Conservation (phyloP, 2,113 vertebrate genomes). For the Tragelaphus scriptus region DNA sequence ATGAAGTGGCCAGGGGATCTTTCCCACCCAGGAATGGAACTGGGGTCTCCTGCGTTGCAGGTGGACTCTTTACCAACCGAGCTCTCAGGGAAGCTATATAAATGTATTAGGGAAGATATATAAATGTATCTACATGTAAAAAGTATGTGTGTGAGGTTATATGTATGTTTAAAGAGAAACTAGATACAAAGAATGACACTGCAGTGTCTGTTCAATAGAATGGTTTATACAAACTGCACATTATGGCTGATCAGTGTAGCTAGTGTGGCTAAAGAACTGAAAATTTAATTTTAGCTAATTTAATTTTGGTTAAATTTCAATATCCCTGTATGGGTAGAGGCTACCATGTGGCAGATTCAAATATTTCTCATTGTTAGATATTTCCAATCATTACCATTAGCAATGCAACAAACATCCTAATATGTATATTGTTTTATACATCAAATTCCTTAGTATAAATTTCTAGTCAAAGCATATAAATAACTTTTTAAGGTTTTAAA, state of each 20-base stretch:
- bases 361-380: not conserved
- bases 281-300: not conserved
- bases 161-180: not conserved
- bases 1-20: not conserved
- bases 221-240: not conserved
- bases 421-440: not conserved
- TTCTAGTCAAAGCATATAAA: not conserved
- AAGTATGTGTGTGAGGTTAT: not conserved
- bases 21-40: not conserved
- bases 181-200: not conserved
- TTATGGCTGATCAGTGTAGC: not conserved
- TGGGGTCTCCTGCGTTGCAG: not conserved
- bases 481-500: not conserved
- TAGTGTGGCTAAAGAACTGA: not conserved
- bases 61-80: not conserved
- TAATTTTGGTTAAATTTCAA: conserved; percentile 8
- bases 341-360: not conserved
- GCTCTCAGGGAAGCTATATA: not conserved
- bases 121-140: not conserved
- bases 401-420: not conserved
- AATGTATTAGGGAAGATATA: not conserved
- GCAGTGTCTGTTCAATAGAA: not conserved
- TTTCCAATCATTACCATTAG: not conserved
- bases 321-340: not conserved
- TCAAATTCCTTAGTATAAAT: not conserved